Evolutionary conservation across 92 coral and sea anemone species (phyloP).

Genomic region (Actinernus sp.): DNA sequence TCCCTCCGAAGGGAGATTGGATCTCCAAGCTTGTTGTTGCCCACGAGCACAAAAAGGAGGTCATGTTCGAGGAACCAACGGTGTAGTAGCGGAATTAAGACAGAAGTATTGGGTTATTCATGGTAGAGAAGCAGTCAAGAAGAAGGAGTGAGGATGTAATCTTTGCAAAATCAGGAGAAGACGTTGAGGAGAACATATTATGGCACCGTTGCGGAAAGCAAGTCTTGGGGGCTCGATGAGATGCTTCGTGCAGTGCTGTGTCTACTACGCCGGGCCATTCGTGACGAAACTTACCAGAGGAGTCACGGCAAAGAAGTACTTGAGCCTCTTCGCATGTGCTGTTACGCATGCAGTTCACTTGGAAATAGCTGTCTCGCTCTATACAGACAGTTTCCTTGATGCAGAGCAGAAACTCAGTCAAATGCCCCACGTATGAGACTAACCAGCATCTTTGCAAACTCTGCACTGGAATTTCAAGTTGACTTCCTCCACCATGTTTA

Average conservation of each 20-base stretch:
- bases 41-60: constrained; percentile 17
- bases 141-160: constrained; percentile 28
- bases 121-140: constrained; percentile 46
- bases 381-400: no score
- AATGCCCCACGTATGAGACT: no score
- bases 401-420: no score
- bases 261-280: constrained; percentile 39
- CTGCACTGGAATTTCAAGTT: no score
- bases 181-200: constrained; percentile 28
- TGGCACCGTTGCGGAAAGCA: constrained; percentile 46
- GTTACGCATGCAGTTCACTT: no score
- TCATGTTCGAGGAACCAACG: constrained; percentile 54
- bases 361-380: no score
- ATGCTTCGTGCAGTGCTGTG: no score
- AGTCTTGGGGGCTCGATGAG: constrained; percentile 38
- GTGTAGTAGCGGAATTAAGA: constrained; percentile 47
- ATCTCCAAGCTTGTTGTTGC: constrained; percentile 20
- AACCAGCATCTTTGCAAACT: no score
- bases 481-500: no score
- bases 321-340: no score
- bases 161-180: constrained; percentile 34
- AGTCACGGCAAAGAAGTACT: no score
- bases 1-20: constrained; percentile 11
- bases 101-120: constrained; percentile 38
- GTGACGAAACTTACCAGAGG: no score